Evolutionary conservation across 2,888 invertebrate species (phyloP).

Genomic region (Drosophila mayaguana): DNA sequence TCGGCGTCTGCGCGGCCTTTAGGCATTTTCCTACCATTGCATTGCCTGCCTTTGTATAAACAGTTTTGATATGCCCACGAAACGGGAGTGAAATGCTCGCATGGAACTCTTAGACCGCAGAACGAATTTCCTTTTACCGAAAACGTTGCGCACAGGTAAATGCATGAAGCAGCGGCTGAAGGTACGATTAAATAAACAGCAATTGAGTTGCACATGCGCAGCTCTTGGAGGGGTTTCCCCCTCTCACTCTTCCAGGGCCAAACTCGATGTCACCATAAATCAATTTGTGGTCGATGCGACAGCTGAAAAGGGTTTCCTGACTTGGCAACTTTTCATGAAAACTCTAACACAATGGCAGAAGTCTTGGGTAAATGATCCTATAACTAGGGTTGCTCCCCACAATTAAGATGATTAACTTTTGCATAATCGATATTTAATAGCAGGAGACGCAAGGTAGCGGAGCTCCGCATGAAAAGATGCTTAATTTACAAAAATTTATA

Average conservation of each 20-base stretch:
- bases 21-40: conserved; percentile 54
- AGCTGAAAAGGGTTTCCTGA: conserved; percentile 81
- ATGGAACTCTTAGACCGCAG: conserved; percentile 78
- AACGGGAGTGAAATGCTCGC: conserved; percentile 72
- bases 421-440: conserved; percentile 53
- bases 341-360: conserved; percentile 37
- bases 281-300: conserved; percentile 75
- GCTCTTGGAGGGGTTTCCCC: conserved; percentile 22
- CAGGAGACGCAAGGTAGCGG: not conserved
- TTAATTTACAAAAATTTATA: too few relatives aligned
- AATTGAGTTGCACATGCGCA: conserved; percentile 80
- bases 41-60: conserved; percentile 44
- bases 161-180: not conserved
- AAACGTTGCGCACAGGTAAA: conserved; percentile 50
- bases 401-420: conserved; percentile 76
- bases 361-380: conserved; percentile 28
- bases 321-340: conserved; percentile 30
- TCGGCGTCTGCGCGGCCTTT: conserved; percentile 45
- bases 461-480: not conserved
- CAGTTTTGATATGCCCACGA: conserved; percentile 61
- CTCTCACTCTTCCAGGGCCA: not conserved
- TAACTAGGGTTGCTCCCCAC: conserved; percentile 24
- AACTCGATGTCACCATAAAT: conserved; percentile 72
- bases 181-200: conserved; percentile 67
- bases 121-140: conserved; percentile 51